Evolutionary conservation across 2,888 invertebrate species (phyloP).

Genomic region (Drosophila prostipennis): DNA sequence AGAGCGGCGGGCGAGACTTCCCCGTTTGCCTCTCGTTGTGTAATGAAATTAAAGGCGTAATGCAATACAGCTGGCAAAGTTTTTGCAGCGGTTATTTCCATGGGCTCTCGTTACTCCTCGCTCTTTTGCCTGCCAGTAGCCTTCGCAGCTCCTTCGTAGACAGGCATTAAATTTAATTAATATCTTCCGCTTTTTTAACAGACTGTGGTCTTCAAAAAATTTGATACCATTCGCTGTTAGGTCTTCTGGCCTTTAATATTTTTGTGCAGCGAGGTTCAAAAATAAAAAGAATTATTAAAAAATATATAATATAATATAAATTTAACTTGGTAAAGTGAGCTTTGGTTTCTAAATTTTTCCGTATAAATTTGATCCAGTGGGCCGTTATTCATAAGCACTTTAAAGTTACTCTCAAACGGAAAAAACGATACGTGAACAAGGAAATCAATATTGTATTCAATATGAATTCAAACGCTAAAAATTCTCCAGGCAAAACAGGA

Average conservation of each 20-base stretch:
- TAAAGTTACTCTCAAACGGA: neutral
- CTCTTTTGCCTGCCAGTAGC: slow-evolving; percentile 21
- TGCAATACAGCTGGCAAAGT: slow-evolving; percentile 75
- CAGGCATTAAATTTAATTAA: slow-evolving; percentile 69
- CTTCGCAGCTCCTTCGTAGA: slow-evolving; percentile 41
- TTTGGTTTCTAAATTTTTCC: neutral
- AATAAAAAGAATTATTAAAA: too few species aligned
- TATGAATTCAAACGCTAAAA: neutral
- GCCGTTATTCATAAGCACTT: neutral
- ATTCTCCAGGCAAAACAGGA: neutral
- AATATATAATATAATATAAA: too few species aligned
- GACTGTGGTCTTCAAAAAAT: slow-evolving; percentile 11
- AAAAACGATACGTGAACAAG: neutral
- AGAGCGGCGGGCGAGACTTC: slow-evolving; percentile 1
- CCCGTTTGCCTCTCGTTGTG: slow-evolving; percentile 26
- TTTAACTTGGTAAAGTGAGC: too few species aligned
- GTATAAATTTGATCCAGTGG: neutral
- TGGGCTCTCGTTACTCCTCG: slow-evolving; percentile 47
- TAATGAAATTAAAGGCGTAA: slow-evolving; percentile 77
- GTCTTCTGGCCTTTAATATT: neutral
- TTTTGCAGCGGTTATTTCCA: slow-evolving; percentile 70
- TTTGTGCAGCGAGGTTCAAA: too few species aligned
- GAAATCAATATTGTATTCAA: neutral
- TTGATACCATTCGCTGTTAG: neutral
- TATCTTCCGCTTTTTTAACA: slow-evolving; percentile 34